Base-by-base conservation (phyloP, 2,888 invertebrate genomes). In the Eurytoma adleriae region DNA sequence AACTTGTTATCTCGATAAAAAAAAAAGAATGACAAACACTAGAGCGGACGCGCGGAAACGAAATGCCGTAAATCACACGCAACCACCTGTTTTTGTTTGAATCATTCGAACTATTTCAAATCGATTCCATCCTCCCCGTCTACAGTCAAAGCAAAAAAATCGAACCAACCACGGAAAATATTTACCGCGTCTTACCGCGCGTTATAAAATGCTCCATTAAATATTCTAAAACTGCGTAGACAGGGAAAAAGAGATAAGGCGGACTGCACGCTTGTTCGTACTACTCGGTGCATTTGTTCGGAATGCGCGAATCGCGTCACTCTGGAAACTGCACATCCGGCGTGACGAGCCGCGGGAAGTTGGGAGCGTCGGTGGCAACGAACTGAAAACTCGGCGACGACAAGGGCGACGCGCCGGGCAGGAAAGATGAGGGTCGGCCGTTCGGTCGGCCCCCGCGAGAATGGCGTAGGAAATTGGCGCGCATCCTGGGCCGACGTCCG, bases 391-490 rank as follows among this genome's bases (percentile, higher is more conserved):
- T 50, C 72, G 16, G 14, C 56, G 20, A 27, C 18, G 24, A 74
- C 61, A 62, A 61, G 59, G 24, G 40, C 27, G 30, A 54, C 48
- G 50, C 56, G 59, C 40, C 61, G 52, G 59, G 24, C 67, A 76
- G 16, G 73, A 75, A 75, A 75, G 70, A 40, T 40, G 40, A 74
- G 68, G 54, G 30, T 61, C 48, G 30, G 61, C 54, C 50, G 52
- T 71, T 52, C 48, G 20, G 0, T 14, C 59, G 61, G 71, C 24
- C 59, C 3, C 30, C 40, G n/a, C 24, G 79, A 84, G 85, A 85
- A 85, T 85, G 69, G 40, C 64, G 82, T 75, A 83, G 84, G 83
- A 86, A 86, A 86, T 86, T 85, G 86, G 83, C 84, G 84, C 82
- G 82, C 82, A 78, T 84, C 80, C 83, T 83, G 83, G 74, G 7